These are phyloP conservation scores for Bubo blakistoni DNA, from an alignment of 2,113 vertebrate genomes.

Conservation along the genomic window DNA sequence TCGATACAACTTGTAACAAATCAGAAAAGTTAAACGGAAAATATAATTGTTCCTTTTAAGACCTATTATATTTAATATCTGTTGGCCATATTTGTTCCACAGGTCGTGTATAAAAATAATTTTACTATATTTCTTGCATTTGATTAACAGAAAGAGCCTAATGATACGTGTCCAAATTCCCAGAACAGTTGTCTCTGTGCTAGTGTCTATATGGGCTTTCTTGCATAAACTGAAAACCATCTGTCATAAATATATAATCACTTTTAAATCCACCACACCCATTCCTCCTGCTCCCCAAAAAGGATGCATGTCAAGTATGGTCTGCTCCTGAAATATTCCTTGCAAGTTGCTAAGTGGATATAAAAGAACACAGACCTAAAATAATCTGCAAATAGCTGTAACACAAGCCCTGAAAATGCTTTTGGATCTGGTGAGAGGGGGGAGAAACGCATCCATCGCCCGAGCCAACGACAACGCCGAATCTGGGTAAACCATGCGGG, in stretches of 20 bases:
- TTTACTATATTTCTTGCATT: not conserved
- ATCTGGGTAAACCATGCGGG: rapidly evolving
- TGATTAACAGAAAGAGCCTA: conserved; percentile 19
- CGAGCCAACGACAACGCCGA: not conserved
- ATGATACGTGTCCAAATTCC: not conserved
- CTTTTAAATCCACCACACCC: conserved; percentile 16
- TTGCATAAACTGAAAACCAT: conserved; percentile 17
- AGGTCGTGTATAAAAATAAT: not conserved
- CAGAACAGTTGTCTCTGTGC: not conserved
- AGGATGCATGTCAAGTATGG: not conserved
- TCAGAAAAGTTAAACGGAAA: conserved; percentile 45
- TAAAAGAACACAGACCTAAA: conserved; percentile 59
- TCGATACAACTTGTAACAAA: conserved; percentile 7
- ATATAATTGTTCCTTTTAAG: conserved; percentile 10
- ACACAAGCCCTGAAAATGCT: conserved; percentile 29
- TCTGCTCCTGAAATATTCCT: conserved; percentile 32
- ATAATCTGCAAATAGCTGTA: conserved; percentile 58
- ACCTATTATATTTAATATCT: not conserved
- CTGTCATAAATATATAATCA: not conserved
- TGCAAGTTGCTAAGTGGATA: conserved; percentile 41
- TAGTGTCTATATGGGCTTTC: not conserved
- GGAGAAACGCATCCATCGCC: not conserved
- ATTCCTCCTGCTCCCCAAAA: not conserved
- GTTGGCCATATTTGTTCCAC: not conserved
- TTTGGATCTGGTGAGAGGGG: not conserved